phyloP scores from a whole-genome alignment of 2,113 vertebrate genomes.

The Lethenteron camtschaticum region DNA sequence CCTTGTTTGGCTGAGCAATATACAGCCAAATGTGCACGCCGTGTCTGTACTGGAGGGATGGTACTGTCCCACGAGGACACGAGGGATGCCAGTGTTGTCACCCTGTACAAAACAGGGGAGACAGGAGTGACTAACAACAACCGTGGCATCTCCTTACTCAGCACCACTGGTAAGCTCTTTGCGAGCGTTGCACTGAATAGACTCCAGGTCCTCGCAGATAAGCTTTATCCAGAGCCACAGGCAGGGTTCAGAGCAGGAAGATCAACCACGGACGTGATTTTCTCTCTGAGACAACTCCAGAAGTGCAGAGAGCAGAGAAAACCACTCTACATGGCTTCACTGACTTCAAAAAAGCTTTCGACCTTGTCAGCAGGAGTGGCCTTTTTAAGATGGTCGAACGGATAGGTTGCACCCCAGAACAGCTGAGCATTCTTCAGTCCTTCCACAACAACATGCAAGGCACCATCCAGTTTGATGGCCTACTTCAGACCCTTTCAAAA shows the following conservation, averaged over 20 bases:
- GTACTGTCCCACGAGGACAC: not conserved
- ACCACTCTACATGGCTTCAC: slow-evolving; percentile 7
- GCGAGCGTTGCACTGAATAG: not conserved
- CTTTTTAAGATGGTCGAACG: not conserved
- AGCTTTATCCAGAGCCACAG: not conserved
- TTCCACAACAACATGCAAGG: slow-evolving; percentile 8
- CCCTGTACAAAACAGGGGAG: slow-evolving; percentile 8
- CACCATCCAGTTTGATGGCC: slow-evolving; percentile 1
- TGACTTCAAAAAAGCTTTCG: slow-evolving; percentile 7
- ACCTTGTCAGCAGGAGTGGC: not conserved
- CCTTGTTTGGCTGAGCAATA: no score
- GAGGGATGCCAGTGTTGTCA: slow-evolving; percentile 7
- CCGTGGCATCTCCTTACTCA: not conserved
- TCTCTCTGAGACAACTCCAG: not conserved
- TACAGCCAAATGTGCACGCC: not conserved
- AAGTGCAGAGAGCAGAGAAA: not conserved
- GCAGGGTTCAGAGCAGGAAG: slow-evolving; percentile 1
- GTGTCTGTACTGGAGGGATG: slow-evolving; percentile 4
- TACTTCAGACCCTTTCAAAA: not conserved
- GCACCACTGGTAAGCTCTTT: not conserved
- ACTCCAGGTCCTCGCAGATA: not conserved
- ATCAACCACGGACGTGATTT: not conserved
- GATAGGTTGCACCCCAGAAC: not conserved
- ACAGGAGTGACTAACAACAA: slow-evolving; percentile 6
- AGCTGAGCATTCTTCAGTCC: not conserved